Conservation (phyloP, 2,797 vertebrate species). For the Sebastes ruberrimus region DNA sequence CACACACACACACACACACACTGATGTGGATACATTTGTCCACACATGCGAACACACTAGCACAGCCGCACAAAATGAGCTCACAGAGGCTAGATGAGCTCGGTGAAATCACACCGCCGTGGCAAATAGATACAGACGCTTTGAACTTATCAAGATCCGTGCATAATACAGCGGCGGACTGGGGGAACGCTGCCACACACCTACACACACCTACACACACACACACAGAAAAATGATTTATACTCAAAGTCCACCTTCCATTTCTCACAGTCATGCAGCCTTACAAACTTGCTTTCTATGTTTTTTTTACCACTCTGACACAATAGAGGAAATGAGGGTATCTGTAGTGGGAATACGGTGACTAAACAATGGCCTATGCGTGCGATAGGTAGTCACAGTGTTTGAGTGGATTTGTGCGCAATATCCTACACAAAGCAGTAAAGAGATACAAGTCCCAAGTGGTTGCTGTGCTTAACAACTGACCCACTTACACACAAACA, state of each 20-base stretch:
- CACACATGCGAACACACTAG: neutral
- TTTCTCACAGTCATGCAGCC: neutral
- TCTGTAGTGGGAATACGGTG: constrained; percentile 20
- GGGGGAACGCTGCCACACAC: neutral
- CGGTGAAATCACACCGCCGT: constrained; percentile 18
- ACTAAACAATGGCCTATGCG: neutral
- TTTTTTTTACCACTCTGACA: neutral
- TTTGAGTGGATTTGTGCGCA: constrained; percentile 18
- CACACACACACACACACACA: neutral
- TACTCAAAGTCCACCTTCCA: neutral
- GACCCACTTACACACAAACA: constrained; percentile 58
- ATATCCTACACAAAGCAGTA: constrained; percentile 7
- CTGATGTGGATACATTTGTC: neutral
- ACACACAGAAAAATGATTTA: neutral
- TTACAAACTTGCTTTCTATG: neutral
- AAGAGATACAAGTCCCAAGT: constrained; percentile 39
- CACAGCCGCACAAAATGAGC: neutral
- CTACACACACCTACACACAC: neutral
- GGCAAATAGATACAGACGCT: constrained; percentile 34
- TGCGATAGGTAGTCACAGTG: neutral
- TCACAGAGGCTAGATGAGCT: constrained; percentile 9
- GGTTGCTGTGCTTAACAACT: constrained; percentile 43
- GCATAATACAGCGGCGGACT: neutral
- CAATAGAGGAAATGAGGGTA: constrained; percentile 30
- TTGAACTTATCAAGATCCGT: constrained; percentile 41